Conservation (phyloP, 2,113 vertebrate species). For the Scatophagus argus region DNA sequence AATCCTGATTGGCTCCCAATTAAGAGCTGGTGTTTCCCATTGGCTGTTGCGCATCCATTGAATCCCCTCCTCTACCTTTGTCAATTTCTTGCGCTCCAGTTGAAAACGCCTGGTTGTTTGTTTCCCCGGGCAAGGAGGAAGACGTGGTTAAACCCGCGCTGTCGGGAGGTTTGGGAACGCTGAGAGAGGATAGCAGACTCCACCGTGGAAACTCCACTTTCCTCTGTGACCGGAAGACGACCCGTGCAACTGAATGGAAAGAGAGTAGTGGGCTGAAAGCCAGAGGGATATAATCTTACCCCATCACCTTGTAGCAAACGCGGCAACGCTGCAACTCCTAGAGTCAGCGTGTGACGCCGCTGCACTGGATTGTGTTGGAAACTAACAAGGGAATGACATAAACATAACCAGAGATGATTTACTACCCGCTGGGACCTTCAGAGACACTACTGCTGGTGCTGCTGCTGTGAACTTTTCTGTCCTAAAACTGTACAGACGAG, state of each 20-base stretch:
- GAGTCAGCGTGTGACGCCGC: constrained; percentile 37
- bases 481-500: background rate
- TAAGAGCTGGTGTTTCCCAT: constrained; percentile 50
- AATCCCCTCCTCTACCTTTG: constrained; percentile 85
- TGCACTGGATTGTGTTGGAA: constrained; percentile 28
- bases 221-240: background rate
- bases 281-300: constrained; percentile 18
- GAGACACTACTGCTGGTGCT: constrained; percentile 31
- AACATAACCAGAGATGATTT: constrained; percentile 75
- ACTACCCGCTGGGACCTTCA: constrained; percentile 41
- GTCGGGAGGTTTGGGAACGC: constrained; percentile 11
- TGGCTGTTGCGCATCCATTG: constrained; percentile 77
- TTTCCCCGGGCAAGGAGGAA: constrained; percentile 54
- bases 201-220: background rate
- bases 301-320: constrained; percentile 58
- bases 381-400: constrained; percentile 55
- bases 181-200: background rate
- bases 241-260: constrained; percentile 18
- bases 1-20: constrained; percentile 71
- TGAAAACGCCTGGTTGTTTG: constrained; percentile 74
- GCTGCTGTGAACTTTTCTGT: constrained; percentile 61
- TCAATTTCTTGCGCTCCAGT: constrained; percentile 82
- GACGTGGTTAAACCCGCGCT: constrained; percentile 37
- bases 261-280: background rate
- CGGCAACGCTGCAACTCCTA: constrained; percentile 32